phyloP scores from a whole-genome alignment of 2,113 vertebrate species.

The Todiramphus chloris region DNA sequence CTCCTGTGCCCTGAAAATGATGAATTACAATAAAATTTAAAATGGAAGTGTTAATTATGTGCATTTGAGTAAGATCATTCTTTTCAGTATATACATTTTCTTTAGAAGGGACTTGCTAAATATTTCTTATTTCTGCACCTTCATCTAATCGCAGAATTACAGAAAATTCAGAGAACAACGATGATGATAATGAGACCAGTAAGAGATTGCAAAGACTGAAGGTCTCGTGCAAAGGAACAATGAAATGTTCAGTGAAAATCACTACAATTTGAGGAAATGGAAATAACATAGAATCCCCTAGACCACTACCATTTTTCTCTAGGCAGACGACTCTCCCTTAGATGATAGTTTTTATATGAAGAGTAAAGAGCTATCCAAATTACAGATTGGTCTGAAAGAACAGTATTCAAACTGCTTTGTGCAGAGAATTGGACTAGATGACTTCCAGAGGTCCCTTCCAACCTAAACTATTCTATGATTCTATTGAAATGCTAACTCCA shows the following conservation, averaged over 20 bases:
- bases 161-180: not conserved
- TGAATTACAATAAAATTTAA: not conserved
- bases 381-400: not conserved
- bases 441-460: not conserved
- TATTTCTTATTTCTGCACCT: constrained; percentile 12
- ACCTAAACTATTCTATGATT: not conserved
- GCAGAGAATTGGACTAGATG: not conserved
- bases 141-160: not conserved
- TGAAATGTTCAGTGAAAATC: not conserved
- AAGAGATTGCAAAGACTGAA: not conserved
- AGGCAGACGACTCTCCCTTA: not conserved
- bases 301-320: not conserved
- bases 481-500: not conserved
- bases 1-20: not conserved
- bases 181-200: not conserved
- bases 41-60: not conserved
- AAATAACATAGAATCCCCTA: not conserved
- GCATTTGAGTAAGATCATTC: not conserved
- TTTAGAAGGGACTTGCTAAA: not conserved
- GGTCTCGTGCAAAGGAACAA: not conserved
- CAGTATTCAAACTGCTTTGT: not conserved
- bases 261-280: not conserved
- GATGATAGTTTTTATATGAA: not conserved
- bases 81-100: not conserved
- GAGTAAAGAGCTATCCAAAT: not conserved